These are phyloP conservation scores for Zaprionus lachaisei DNA, from an alignment of 1,140 invertebrate genomes.

Conservation along the genomic window DNA sequence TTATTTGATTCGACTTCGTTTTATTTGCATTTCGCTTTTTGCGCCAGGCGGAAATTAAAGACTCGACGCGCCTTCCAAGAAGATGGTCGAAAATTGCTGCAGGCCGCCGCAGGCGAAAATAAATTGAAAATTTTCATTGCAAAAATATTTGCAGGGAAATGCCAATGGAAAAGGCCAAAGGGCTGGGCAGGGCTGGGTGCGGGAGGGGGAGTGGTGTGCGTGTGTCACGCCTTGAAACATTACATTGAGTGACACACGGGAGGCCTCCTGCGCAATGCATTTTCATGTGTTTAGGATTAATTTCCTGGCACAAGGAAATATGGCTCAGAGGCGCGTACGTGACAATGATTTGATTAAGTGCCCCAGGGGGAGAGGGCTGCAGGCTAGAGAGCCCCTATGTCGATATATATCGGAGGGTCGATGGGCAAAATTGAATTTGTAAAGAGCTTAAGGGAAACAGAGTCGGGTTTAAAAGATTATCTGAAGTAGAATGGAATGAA, in stretches of 20 bases:
- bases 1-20: conserved; percentile 16
- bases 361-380: neutral
- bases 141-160: conserved; percentile 34
- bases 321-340: conserved; percentile 57
- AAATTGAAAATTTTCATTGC: conserved; percentile 80
- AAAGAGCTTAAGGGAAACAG: neutral
- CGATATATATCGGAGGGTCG: neutral
- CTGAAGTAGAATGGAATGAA: neutral
- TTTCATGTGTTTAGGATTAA: conserved; percentile 78
- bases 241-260: conserved; percentile 1
- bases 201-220: neutral
- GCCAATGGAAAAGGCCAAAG: conserved; percentile 6
- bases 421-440: neutral
- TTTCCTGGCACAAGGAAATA: conserved; percentile 74
- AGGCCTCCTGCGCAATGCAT: conserved; percentile 49
- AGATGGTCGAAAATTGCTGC: conserved; percentile 51
- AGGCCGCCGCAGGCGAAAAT: conserved; percentile 71
- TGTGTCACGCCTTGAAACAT: conserved; percentile 25
- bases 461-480: neutral
- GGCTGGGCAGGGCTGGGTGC: neutral
- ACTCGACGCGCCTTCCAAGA: conserved; percentile 26
- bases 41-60: conserved; percentile 71
- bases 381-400: neutral
- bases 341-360: conserved; percentile 78
- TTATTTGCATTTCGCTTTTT: conserved; percentile 20